Conservation (phyloP, 2,888 invertebrate species). For the Homarus gammarus region DNA sequence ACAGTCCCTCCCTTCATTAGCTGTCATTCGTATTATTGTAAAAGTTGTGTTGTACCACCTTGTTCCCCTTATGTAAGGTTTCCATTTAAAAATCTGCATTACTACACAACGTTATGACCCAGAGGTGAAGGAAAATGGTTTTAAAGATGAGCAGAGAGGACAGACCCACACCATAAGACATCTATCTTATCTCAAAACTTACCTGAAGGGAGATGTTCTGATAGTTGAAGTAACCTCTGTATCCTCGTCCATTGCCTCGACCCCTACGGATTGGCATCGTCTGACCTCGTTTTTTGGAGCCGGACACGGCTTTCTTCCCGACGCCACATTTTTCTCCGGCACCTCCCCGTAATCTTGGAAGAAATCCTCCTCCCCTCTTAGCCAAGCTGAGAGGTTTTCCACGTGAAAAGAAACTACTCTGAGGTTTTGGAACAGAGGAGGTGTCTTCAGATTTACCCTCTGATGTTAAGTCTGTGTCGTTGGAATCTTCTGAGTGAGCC, state of each 20-base stretch:
- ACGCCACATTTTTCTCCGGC: constrained; percentile 35
- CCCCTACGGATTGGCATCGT: constrained; percentile 44
- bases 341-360: constrained; percentile 59
- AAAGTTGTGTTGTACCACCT: no score
- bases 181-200: no score
- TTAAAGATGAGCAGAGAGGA: no score
- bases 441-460: constrained; percentile 51
- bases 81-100: no score
- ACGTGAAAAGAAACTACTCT: constrained; percentile 43
- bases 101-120: no score
- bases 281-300: constrained; percentile 63
- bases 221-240: constrained; percentile 75
- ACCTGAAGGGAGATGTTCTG: constrained; percentile 70
- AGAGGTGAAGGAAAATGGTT: no score
- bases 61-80: no score
- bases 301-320: constrained; percentile 44
- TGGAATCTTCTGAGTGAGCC: constrained; percentile 67
- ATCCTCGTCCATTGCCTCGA: constrained; percentile 74
- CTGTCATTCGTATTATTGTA: no score
- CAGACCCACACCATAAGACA: no score
- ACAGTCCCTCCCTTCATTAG: no score
- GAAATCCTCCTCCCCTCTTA: constrained; percentile 65
- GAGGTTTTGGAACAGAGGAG: constrained; percentile 39
- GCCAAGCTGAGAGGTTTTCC: constrained; percentile 71
- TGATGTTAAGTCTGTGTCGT: constrained; percentile 59